These are phyloP conservation scores for Cloeon dipterum DNA, from an alignment of 2,888 invertebrate species.

Conservation along the genomic window DNA sequence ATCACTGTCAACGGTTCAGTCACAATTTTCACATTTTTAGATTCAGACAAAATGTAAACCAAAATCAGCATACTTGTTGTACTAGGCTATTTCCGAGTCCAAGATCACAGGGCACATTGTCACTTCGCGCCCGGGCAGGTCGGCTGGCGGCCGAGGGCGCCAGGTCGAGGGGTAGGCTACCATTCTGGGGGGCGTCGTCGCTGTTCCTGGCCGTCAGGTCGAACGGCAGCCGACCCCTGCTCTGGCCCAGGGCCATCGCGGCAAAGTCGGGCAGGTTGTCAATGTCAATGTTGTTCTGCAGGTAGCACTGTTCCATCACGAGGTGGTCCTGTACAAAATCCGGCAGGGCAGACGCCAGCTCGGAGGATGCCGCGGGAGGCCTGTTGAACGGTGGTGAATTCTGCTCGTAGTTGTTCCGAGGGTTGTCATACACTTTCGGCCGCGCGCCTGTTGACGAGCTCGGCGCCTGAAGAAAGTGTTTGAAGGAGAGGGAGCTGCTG, in stretches of 20 bases:
- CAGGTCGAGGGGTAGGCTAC: neutral
- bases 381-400: conserved; percentile 1
- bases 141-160: neutral
- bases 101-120: neutral
- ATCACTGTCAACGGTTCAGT: too few relatives aligned
- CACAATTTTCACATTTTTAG: too few relatives aligned
- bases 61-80: too few relatives aligned
- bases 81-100: conserved; percentile 1
- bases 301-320: conserved; percentile 52
- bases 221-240: neutral
- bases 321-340: conserved; percentile 81
- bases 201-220: neutral
- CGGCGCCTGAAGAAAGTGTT: conserved; percentile 56
- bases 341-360: conserved; percentile 22
- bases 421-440: conserved; percentile 38
- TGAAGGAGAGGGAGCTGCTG: conserved; percentile 42
- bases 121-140: neutral
- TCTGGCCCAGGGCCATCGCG: conserved; percentile 11
- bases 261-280: conserved; percentile 36
- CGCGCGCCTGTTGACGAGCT: conserved; percentile 47
- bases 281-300: conserved; percentile 29
- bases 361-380: conserved; percentile 9
- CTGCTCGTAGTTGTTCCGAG: conserved; percentile 1
- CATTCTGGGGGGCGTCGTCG: too few relatives aligned
- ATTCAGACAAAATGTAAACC: too few relatives aligned